Evolutionary conservation across 1,140 invertebrate species (phyloP), one percentile per base, ranked within the genome.

Genomic region (Reticulitermes speratus): DNA sequence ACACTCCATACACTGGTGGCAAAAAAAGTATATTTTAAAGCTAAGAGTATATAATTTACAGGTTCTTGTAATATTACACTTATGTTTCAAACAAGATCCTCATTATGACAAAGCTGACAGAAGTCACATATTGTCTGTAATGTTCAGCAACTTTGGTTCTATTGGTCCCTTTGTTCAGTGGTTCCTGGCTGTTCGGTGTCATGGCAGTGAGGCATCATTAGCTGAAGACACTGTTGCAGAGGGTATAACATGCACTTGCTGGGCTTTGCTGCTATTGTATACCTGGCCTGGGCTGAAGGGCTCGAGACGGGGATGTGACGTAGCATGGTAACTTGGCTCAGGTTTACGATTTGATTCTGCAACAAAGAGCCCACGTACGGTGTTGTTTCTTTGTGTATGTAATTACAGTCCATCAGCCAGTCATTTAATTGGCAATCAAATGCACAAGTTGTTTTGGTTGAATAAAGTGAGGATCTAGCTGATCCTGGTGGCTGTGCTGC

Each of bases 231-330:
- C 87, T 30, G 75, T 86, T 44, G 82, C 85, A 87, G 92, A 91
- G 88, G 94, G 93, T 86, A 98, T 92, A 55, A 98, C 96, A 90
- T 98, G 96, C 86, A 97, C 95, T 92, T 98, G 97, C 89, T 94
- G 94, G 86, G 96, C 96, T 92, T 97, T 97, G 87, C 96, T 97
- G 85, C 94, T 95, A 91, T 97, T 97, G 91, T 97, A 98, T 14
- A 98, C 95, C 91, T 98, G 96, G 14, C 96, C 96, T 7, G 95
- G 93, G 90, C 95, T 95, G 91, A 97, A 97, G 25, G 96, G 96
- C 89, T 97, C 96, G 65, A 97, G 91, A 88, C 95, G 93, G 45
- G 96, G 95, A 48, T 94, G 93, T 0, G 91, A 89, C 48, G 91
- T 30, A n/a, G 65, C 91, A 0, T 48, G 83, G 21, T 48, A 84